Evolutionary conservation across 1,140 invertebrate genomes (phyloP), one percentile per base, ranked within the genome.

Genomic region (Bombus ignitus): DNA sequence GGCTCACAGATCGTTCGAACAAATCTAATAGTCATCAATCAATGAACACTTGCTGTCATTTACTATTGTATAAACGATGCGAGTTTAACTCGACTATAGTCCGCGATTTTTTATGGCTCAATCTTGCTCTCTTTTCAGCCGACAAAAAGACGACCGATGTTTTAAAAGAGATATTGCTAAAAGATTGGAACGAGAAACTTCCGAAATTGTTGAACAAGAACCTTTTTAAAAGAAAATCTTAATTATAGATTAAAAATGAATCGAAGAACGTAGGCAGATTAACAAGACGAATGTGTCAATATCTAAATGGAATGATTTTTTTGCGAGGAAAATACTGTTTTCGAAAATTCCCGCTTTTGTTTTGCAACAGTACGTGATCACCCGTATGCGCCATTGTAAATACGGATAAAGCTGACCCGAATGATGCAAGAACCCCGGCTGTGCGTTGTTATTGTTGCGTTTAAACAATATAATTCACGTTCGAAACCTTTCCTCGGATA

Each of bases 331-430:
- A 32, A 10, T 12, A 32, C 39, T 80, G 83, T 80, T 84, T 80
- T 84, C 47, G 68, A 80, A 84, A 84, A 84, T 71, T 25, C 32
- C 8, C 5, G 25, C 76, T 37, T 62, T 71, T 84, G 68, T 84
- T 84, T 80, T 47, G 32, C 76, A 84, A 80, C 15, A 39, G 76
- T 84, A 80, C 83, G 83, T 84, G 83, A 77, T 62, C 83, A 44
- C 76, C 83, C 66, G 83, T 84, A 80, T 72, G 76, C 68, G 18
- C 39, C 66, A 42, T 32, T 80, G 83, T 78, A 80, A 84, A 84
- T 84, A 79, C 83, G 83, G 66, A 72, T 84, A 79, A 79, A 84
- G 66, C 37, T 80, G 76, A 84, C 83, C 76, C 68, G 68, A 84
- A 84, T 79, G 75, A 84, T 84, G 83, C 53, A 84, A 84, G 62